Percentiles rank a stretch among this genome's conserved stretches.
Evolutionary conservation across 2,888 invertebrate species (phyloP).

Genomic region (Lepidocyrtoides sp.): DNA sequence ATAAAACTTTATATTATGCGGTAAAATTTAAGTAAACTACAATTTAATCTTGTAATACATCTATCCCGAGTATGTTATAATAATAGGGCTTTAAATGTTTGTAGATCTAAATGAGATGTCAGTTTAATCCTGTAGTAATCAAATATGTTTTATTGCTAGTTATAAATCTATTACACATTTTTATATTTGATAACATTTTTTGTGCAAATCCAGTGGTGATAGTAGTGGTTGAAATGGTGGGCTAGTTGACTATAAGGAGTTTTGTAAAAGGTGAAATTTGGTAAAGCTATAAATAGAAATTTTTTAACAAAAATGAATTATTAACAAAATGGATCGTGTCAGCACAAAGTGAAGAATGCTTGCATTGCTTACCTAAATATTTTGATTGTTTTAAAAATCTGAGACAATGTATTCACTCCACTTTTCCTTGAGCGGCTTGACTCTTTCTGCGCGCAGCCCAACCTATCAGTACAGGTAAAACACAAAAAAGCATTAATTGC

Average conservation of each 20-base stretch:
- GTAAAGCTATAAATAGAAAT: neutral
- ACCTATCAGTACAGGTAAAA: too few species aligned
- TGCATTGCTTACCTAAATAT: neutral
- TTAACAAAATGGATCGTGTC: too few species aligned
- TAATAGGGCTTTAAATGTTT: too few species aligned
- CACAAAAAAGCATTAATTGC: too few species aligned
- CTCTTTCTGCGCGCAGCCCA: slow-evolving; percentile 81
- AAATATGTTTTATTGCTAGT: too few species aligned
- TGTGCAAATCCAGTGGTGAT: neutral
- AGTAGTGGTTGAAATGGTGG: neutral
- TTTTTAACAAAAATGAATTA: too few species aligned
- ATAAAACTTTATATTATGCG: neutral
- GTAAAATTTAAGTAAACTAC: too few species aligned
- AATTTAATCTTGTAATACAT: neutral
- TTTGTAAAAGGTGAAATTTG: neutral
- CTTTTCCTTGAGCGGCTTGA: slow-evolving; percentile 74
- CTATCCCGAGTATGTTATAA: too few species aligned
- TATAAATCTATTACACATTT: too few species aligned
- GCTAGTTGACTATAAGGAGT: too few species aligned
- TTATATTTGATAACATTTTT: neutral
- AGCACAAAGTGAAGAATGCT: neutral
- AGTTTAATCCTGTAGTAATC: too few species aligned
- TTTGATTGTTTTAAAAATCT: neutral
- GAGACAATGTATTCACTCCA: slow-evolving; percentile 42
- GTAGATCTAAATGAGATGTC: too few species aligned